Base-by-base conservation (phyloP, 2,113 vertebrate genomes). In the Takifugu bimaculatus region DNA sequence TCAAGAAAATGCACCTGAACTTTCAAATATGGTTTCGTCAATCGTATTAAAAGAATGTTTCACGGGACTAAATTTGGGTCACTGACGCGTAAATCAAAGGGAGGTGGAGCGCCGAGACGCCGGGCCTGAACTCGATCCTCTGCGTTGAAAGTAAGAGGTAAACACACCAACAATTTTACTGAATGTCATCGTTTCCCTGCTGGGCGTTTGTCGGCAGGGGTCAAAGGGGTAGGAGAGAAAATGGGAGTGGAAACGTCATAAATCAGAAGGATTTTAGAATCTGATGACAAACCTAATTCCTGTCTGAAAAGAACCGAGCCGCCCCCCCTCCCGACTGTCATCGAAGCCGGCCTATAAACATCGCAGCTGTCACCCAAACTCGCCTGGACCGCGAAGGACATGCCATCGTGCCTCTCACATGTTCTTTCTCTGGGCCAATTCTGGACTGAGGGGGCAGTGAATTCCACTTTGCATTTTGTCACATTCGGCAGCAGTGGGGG, bases 231-330 rank as follows among this genome's bases (percentile, higher is more conserved):
- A 72, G 60, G 81, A 70, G 74, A 79, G 84, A 88, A 88, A 75
- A 70, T 79, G 81, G 63, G 70, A 86, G 70, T 86, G 89, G 82
- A 86, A 92, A 92, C 79, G 85, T 83, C 76, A 86, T 92, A 94
- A 93, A 93, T 95, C 93, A 95, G 76, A 78, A 42, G 84, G 89
- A 92, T 93, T 94, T 93, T 92, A 92, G 90, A 92, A 93, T 94
- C 89, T 93, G 93, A 93, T 90, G 92, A 93, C 91, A 95, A 94
- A 92, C 85, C 77, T 75, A 92, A 94, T 92, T 92, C 88, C 89
- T 91, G 87, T 87, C 88, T 90, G 81, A 89, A 92, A 89, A 91
- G 89, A 92, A 87, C 87, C 86, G 87, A 87, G 75, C 72, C 28
- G 15, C 12, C 50, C 78, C 85, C 87, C 86, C 88, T 85, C 74